A percentile compares a stretch with the other conserved stretches of the same genome.
These are phyloP conservation scores for Oreamnos americanus DNA, from an alignment of 2,113 vertebrate genomes.

Conservation along the genomic window DNA sequence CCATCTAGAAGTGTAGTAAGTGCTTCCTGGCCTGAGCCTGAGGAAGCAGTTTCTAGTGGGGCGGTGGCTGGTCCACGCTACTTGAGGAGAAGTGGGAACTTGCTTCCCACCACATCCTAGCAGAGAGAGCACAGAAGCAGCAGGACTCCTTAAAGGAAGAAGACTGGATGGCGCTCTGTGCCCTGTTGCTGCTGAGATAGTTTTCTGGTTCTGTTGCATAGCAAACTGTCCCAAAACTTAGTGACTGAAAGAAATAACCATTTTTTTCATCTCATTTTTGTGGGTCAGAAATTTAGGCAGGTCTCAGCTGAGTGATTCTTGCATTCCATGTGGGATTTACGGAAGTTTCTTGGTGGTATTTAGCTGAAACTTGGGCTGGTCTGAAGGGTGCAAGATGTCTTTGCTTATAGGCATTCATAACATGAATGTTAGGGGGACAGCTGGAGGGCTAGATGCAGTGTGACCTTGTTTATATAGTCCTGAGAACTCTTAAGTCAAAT, in stretches of 20 bases:
- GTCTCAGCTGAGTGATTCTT: background rate
- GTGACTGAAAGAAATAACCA: background rate
- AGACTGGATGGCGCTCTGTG: background rate
- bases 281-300: background rate
- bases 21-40: background rate
- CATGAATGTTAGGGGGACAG: background rate
- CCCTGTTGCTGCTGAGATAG: background rate
- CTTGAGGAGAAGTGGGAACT: background rate
- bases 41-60: background rate
- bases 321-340: background rate
- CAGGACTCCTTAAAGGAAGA: background rate
- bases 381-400: background rate
- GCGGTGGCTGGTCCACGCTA: background rate
- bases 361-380: background rate
- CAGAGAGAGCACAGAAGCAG: background rate
- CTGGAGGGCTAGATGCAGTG: background rate
- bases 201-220: background rate
- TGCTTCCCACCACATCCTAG: background rate
- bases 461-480: background rate
- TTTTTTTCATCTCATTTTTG: background rate
- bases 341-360: background rate
- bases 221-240: background rate
- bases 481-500: background rate
- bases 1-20: background rate
- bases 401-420: background rate